Evolutionary conservation across 2,888 invertebrate genomes (phyloP).

Genomic region (Drosophila helvetica): DNA sequence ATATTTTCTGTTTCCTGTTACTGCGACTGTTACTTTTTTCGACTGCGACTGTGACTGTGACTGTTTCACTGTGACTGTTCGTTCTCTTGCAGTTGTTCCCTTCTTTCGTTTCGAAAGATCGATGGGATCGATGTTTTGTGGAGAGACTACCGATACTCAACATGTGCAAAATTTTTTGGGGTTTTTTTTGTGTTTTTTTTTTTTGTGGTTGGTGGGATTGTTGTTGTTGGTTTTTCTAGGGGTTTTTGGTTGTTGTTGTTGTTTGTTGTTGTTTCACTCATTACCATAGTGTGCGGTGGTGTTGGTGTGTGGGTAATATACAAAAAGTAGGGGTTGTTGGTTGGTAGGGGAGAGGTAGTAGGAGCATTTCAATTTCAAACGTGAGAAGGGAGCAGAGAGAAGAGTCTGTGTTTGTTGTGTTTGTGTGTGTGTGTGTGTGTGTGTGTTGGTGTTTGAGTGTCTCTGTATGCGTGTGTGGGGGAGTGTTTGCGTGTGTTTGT

Average conservation of each 20-base stretch:
- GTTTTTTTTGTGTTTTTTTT: conserved; percentile 41
- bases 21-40: conserved; percentile 5
- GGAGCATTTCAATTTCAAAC: conserved; percentile 36
- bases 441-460: conserved; percentile 21
- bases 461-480: conserved; percentile 13
- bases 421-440: conserved; percentile 24
- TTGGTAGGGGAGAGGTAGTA: conserved; percentile 19
- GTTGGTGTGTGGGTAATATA: conserved; percentile 54
- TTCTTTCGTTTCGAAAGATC: conserved; percentile 8
- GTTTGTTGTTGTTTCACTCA: conserved; percentile 49
- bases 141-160: conserved; percentile 34
- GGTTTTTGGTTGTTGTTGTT: conserved; percentile 20
- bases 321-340: conserved; percentile 21
- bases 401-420: conserved; percentile 11
- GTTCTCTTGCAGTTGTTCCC: conserved; percentile 14
- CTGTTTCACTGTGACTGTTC: conserved; percentile 11
- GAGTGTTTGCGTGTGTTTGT: conserved; percentile 35
- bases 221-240: conserved; percentile 18
- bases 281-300: conserved; percentile 63
- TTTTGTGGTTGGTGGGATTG: conserved; percentile 34
- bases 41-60: conserved; percentile 10
- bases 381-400: conserved; percentile 22
- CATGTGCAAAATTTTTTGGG: conserved; percentile 30
- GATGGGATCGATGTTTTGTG: conserved; percentile 7
- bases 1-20: conserved; percentile 14